Evolutionary conservation across 2,113 vertebrate genomes (phyloP).

Genomic region (Oryzias melastigma): DNA sequence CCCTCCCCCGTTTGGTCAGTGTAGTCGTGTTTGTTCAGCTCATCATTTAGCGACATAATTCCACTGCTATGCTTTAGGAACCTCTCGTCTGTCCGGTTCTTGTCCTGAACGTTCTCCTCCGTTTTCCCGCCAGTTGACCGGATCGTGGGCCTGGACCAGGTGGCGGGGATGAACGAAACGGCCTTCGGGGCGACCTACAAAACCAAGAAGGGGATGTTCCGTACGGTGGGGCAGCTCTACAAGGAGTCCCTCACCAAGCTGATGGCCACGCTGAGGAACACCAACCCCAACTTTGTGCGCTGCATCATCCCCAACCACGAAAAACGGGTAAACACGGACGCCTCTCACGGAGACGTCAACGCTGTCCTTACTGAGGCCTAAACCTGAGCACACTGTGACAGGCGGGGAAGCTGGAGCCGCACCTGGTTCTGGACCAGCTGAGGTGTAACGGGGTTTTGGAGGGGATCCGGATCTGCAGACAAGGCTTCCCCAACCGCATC

Average conservation of each 20-base stretch:
- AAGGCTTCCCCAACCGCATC: slow-evolving; percentile 97
- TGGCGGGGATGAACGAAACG: slow-evolving; percentile 95
- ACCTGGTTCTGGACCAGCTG: slow-evolving; percentile 94
- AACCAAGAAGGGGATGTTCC: slow-evolving; percentile 98
- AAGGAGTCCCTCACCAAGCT: slow-evolving; percentile 96
- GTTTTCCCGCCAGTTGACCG: slow-evolving; percentile 85
- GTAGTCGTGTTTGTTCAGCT: slow-evolving; percentile 45
- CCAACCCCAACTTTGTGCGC: slow-evolving; percentile 97
- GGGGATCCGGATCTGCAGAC: slow-evolving; percentile 95
- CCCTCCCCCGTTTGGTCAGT: slow-evolving; percentile 15
- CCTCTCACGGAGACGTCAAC: background rate
- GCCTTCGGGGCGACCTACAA: slow-evolving; percentile 94
- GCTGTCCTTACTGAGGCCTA: background rate
- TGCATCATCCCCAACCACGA: slow-evolving; percentile 99
- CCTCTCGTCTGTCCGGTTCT: background rate
- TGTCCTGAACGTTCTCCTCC: slow-evolving; percentile 9
- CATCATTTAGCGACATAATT: slow-evolving; percentile 28
- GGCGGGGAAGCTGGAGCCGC: slow-evolving; percentile 95
- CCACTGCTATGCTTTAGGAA: slow-evolving; percentile 7
- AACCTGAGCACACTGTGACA: slow-evolving; percentile 40
- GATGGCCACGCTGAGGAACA: slow-evolving; percentile 97
- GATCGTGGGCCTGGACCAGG: slow-evolving; percentile 97
- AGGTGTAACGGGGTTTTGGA: slow-evolving; percentile 96
- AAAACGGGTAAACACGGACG: slow-evolving; percentile 84
- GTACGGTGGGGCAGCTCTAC: slow-evolving; percentile 94